A percentile compares a stretch with the other conserved stretches of the same genome.
Conservation (phyloP, 2,888 invertebrate species). For the Byasa hedistus region DNA sequence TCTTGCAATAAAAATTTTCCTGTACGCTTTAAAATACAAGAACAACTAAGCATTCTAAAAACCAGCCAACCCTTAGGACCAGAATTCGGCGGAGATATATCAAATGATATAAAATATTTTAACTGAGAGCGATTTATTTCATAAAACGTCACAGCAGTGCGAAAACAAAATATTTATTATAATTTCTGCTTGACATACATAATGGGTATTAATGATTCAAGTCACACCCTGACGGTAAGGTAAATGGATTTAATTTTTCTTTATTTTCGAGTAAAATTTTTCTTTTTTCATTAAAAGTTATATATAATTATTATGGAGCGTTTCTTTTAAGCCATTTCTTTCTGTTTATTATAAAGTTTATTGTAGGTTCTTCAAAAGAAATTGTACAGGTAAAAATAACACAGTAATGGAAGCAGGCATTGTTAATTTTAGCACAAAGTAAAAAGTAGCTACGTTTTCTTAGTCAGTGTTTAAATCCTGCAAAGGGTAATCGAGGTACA, state of each 20-base stretch:
- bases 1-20: no score
- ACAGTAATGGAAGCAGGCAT: no score
- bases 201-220: constrained; percentile 36
- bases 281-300: constrained; percentile 17
- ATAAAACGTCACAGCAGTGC: neutral
- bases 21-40: neutral
- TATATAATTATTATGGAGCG: neutral
- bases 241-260: constrained; percentile 20
- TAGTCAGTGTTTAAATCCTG: no score
- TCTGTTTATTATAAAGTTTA: neutral
- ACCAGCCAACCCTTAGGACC: neutral
- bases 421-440: no score
- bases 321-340: neutral
- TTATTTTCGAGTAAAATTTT: constrained; percentile 14
- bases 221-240: constrained; percentile 17
- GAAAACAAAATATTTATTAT: constrained; percentile 20
- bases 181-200: constrained; percentile 26
- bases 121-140: constrained; percentile 2
- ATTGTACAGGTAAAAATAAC: no score
- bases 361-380: no score
- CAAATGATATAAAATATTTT: neutral
- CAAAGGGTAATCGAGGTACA: no score
- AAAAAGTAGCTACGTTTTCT: no score
- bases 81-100: neutral
- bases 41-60: neutral